phyloP scores from a whole-genome alignment of 1,140 invertebrate species.

The Drosophila arawakana region DNA sequence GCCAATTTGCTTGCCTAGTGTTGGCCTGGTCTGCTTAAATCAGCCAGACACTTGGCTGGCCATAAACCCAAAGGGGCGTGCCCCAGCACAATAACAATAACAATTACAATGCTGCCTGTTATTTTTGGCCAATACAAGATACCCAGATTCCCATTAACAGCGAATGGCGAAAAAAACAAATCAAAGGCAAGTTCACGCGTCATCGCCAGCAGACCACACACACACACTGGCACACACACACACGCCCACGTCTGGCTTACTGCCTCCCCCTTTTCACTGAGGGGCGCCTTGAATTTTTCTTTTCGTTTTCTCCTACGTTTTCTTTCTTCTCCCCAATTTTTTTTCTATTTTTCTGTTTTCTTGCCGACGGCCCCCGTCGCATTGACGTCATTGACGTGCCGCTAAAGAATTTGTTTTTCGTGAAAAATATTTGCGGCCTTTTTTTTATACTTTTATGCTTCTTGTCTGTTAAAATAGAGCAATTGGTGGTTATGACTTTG shows the following conservation, averaged over 20 bases:
- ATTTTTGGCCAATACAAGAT: slow-evolving; percentile 61
- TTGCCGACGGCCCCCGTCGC: slow-evolving; percentile 64
- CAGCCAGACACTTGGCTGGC: slow-evolving; percentile 4
- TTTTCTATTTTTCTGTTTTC: slow-evolving; percentile 30
- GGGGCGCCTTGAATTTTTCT: slow-evolving; percentile 41
- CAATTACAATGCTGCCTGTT: slow-evolving; percentile 40
- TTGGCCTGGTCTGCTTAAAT: not conserved
- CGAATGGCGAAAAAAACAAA: slow-evolving; percentile 53
- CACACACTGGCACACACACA: slow-evolving; percentile 20
- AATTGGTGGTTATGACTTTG: slow-evolving; percentile 33
- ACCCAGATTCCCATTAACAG: slow-evolving; percentile 9
- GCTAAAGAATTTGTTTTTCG: slow-evolving; percentile 80
- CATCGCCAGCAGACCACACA: slow-evolving; percentile 52
- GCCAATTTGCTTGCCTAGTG: not conserved
- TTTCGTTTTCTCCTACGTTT: slow-evolving; percentile 5
- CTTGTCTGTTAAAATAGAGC: slow-evolving; percentile 21
- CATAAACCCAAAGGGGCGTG: not conserved
- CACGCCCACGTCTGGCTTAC: slow-evolving; percentile 71
- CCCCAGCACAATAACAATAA: slow-evolving; percentile 20
- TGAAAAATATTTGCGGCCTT: slow-evolving; percentile 73
- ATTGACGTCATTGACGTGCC: slow-evolving; percentile 79
- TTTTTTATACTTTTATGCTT: slow-evolving; percentile 42
- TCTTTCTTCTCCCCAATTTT: slow-evolving; percentile 19
- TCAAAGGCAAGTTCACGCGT: slow-evolving; percentile 81
- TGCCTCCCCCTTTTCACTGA: not conserved